phyloP scores from a whole-genome alignment of 2,113 vertebrate genomes.

The Pedetes capensis region DNA sequence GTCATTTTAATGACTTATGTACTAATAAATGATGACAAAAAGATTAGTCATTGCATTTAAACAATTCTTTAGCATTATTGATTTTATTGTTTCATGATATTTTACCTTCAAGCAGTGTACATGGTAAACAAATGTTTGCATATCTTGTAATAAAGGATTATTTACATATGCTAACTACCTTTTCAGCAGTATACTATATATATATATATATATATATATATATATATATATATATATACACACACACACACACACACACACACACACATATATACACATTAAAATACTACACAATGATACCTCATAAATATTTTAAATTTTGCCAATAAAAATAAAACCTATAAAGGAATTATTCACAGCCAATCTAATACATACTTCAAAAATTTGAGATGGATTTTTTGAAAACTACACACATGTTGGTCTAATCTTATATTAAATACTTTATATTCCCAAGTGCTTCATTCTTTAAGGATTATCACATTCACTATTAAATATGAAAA shows the following conservation, averaged over 20 bases:
- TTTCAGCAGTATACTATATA: too few relatives aligned
- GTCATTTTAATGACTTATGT: background rate
- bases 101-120: background rate
- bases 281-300: background rate
- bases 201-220: too few relatives aligned
- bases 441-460: background rate
- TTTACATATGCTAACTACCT: background rate
- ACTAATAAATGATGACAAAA: background rate
- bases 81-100: background rate
- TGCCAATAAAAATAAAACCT: background rate
- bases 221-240: too few relatives aligned
- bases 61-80: background rate
- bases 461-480: background rate
- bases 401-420: background rate
- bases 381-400: background rate
- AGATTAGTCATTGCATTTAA: background rate
- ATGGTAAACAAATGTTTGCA: background rate
- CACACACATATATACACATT: background rate
- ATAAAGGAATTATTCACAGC: background rate
- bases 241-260: background rate
- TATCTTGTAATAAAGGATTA: background rate
- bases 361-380: background rate
- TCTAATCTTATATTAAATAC: conserved; percentile 28
- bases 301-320: background rate
- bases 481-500: conserved; percentile 36